These are phyloP conservation scores for Albula glossodonta DNA, from an alignment of 2,113 vertebrate genomes.

Conservation along the genomic window DNA sequence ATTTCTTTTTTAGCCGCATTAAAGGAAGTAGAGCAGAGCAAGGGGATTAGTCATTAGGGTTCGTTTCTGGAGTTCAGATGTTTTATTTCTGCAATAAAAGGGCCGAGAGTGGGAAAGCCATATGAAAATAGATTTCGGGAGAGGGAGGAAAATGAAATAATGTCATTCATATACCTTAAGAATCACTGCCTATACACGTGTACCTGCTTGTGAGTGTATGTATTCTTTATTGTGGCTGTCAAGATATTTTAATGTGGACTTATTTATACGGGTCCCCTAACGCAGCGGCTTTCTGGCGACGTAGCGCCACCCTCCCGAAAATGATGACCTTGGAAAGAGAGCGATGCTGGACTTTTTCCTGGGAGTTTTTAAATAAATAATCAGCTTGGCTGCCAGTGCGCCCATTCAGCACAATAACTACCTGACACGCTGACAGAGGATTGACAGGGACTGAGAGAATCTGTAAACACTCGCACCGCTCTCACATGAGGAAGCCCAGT, in stretches of 20 bases:
- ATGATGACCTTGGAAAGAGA: slow-evolving; percentile 3
- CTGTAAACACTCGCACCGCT: not conserved
- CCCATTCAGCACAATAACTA: slow-evolving; percentile 12
- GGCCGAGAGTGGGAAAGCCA: not conserved
- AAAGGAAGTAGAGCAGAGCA: not conserved
- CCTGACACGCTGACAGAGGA: not conserved
- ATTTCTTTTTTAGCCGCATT: not conserved
- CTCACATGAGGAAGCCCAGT: not conserved
- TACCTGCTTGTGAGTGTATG: not conserved
- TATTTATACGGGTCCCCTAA: not conserved
- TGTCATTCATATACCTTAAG: not conserved
- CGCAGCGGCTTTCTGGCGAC: not conserved
- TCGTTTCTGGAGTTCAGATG: not conserved
- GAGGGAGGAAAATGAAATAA: not conserved
- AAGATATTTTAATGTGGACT: not conserved
- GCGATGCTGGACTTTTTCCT: not conserved
- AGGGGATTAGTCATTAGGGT: not conserved
- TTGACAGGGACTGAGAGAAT: slow-evolving; percentile 14
- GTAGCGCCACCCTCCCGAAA: not conserved
- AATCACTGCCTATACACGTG: not conserved
- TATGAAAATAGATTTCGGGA: not conserved
- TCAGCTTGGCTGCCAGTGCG: not conserved
- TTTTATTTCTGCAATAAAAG: not conserved
- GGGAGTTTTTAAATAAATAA: slow-evolving; percentile 20
- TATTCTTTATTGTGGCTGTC: not conserved